Evolutionary conservation across 2,113 vertebrate species (phyloP), one percentile per base, ranked within the genome.

Genomic region (Thomomys bottae): DNA sequence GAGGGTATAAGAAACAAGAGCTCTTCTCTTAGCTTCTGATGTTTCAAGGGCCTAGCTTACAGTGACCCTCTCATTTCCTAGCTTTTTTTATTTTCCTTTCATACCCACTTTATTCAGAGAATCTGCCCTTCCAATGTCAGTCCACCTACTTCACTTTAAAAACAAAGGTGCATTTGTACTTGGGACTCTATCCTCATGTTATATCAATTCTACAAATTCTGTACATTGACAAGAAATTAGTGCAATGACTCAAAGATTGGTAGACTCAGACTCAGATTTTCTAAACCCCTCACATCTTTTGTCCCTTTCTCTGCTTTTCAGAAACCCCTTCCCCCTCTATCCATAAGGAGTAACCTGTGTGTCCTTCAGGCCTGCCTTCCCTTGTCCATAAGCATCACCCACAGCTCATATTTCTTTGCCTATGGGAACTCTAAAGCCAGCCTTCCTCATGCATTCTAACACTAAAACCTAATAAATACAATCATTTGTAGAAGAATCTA

Each of bases 151-250:
- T 82, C 54, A 73, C 57, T 1, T 70, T 83, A 67, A 54, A 26
- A 17, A 17, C 4, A 17, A 67, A 90, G 83, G 23, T 1, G 2
- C 8, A 72, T 54, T 84, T 70, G 23, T 91, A 28, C 21, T 59
- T 20, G 23, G 6, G 34, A 3, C n/a, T 18, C 67, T 15, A 59
- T 64, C 8, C 9, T 72, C n/a, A 32, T 40, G 8, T 8, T 32
- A 5, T 4, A 49, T 84, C 8, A 17, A 49, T 86, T 57, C 26
- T 40, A 34, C 26, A 67, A 42, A 85, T 54, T 54, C 12, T 34
- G 54, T 72, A 61, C 26, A 68, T 20, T 49, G 67, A 83, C 61
- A 10, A 80, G 34, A 88, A 91, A 77, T 77, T 64, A 90, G 66
- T 4, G 1, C 3, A 67, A 24, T 34, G 23, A 20, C 18, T 17